Evolutionary conservation across 2,888 invertebrate genomes (phyloP).

Genomic region (Heliconius sara): DNA sequence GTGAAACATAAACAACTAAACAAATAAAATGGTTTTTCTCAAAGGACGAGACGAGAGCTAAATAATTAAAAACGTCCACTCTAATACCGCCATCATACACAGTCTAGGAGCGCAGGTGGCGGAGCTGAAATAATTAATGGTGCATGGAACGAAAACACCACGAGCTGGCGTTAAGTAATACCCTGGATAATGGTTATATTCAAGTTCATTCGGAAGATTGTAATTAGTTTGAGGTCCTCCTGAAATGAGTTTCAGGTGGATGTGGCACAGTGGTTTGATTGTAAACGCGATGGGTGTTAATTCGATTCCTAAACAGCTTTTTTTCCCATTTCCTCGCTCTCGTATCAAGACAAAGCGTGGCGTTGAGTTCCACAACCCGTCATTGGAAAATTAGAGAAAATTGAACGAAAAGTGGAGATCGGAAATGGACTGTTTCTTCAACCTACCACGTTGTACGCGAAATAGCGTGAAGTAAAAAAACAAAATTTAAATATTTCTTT

Average conservation of each 20-base stretch:
- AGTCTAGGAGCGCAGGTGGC: conserved; percentile 46
- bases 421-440: too few relatives aligned
- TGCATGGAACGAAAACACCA: conserved; percentile 41
- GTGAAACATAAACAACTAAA: conserved; percentile 9
- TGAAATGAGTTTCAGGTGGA: neutral
- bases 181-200: conserved; percentile 37
- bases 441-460: too few relatives aligned
- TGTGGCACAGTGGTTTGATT: too few relatives aligned
- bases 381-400: too few relatives aligned
- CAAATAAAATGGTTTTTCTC: conserved; percentile 15
- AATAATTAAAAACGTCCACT: conserved; percentile 38
- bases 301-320: too few relatives aligned
- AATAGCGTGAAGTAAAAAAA: too few relatives aligned
- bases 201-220: conserved; percentile 17
- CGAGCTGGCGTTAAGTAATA: conserved; percentile 34
- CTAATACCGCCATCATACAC: conserved; percentile 36
- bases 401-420: too few relatives aligned
- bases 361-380: too few relatives aligned
- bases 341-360: too few relatives aligned
- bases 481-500: neutral
- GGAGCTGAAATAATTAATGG: conserved; percentile 50
- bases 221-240: conserved; percentile 18
- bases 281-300: too few relatives aligned
- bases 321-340: too few relatives aligned
- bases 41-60: conserved; percentile 7